A percentile compares a stretch with the other conserved stretches of the same genome.
Evolutionary conservation across 2,113 vertebrate species (phyloP).

Genomic region (Atractosteus spatula): DNA sequence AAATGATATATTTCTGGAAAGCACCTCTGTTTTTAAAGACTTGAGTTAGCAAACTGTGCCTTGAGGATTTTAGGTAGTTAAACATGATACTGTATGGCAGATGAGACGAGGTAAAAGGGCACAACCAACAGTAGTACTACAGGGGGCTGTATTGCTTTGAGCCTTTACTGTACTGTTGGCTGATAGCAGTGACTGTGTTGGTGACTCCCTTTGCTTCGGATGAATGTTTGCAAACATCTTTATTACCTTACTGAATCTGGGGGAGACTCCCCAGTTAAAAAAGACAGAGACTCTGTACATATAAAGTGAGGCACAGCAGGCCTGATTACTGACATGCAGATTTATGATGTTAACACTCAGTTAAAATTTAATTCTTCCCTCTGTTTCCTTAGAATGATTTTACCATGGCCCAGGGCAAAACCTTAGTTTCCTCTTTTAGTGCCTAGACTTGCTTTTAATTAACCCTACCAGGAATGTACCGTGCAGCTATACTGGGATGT

Average conservation of each 20-base stretch:
- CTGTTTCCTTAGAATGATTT: background rate
- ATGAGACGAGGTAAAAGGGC: too few species aligned
- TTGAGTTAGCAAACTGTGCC: too few species aligned
- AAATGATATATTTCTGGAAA: too few species aligned
- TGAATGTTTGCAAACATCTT: background rate
- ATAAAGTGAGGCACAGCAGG: background rate
- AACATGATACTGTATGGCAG: too few species aligned
- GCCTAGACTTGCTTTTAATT: background rate
- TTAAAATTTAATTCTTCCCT: constrained; percentile 1
- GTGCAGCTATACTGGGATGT: background rate
- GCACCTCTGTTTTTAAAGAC: too few species aligned
- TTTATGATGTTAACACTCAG: constrained; percentile 6
- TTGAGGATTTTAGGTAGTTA: too few species aligned
- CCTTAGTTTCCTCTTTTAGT: background rate
- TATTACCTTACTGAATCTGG: background rate
- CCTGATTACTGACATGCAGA: background rate
- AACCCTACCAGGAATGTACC: background rate
- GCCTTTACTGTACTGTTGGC: background rate
- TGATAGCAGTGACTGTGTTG: background rate
- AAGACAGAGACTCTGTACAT: background rate
- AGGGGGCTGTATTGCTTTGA: too few species aligned
- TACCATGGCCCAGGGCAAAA: background rate
- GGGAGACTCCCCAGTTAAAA: background rate
- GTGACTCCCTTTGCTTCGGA: background rate
- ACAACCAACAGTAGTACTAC: too few species aligned